phyloP scores from a whole-genome alignment of 2,113 vertebrate genomes.

The Clarias magur region DNA sequence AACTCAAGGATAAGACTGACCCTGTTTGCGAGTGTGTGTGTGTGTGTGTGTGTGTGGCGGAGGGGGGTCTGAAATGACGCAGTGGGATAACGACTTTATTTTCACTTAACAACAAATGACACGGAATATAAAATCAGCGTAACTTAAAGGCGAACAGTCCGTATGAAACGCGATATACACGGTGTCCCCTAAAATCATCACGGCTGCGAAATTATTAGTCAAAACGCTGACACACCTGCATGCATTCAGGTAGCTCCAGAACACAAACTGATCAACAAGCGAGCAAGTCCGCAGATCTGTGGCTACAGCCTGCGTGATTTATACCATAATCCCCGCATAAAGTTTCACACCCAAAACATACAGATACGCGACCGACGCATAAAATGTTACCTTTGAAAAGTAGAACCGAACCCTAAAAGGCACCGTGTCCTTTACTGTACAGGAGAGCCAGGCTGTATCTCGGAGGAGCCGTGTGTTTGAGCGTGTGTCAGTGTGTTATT shows the following conservation, averaged over 20 bases:
- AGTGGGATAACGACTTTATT: background rate
- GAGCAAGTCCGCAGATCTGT: background rate
- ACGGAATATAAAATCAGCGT: background rate
- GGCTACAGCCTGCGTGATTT: too few relatives aligned
- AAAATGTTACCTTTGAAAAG: slow-evolving; percentile 69
- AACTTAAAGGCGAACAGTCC: background rate
- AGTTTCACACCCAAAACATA: background rate
- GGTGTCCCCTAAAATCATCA: slow-evolving; percentile 19
- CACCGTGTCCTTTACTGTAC: slow-evolving; percentile 58
- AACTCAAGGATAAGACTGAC: background rate
- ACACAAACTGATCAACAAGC: background rate
- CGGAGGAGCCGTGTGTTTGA: slow-evolving; percentile 20
- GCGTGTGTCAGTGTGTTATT: slow-evolving; percentile 42
- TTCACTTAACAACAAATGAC: background rate
- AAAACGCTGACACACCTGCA: background rate
- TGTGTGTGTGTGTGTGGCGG: background rate
- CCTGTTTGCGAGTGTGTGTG: too few relatives aligned
- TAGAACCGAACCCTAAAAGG: slow-evolving; percentile 64
- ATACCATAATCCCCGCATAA: background rate
- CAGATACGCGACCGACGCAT: background rate
- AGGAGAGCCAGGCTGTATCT: slow-evolving; percentile 58
- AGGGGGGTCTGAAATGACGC: background rate
- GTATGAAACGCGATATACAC: background rate
- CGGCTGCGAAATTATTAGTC: slow-evolving; percentile 6
- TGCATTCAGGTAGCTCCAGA: background rate